These are phyloP conservation scores for Amphipoea oculea DNA, from an alignment of 2,888 invertebrate species.

Conservation along the genomic window DNA sequence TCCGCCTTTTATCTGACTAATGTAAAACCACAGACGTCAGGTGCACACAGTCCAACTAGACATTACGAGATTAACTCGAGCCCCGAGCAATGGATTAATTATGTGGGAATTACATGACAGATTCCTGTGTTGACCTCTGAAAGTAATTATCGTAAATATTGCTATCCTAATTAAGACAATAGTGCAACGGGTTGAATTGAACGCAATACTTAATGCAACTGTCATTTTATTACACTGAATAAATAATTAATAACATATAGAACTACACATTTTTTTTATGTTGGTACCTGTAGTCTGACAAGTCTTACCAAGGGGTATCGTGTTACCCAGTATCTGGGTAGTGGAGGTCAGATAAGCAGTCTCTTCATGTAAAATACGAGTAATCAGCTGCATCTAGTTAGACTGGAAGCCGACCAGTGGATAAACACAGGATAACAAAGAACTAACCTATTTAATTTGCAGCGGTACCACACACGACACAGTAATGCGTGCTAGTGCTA, in stretches of 20 bases:
- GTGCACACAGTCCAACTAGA: constrained; percentile 21
- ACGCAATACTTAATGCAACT: not conserved
- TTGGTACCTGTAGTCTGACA: not conserved
- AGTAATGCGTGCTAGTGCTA: not conserved
- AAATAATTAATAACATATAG: not conserved
- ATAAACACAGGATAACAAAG: not conserved
- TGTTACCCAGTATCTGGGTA: no score
- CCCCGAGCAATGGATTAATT: not conserved
- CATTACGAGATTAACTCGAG: not conserved
- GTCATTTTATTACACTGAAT: not conserved
- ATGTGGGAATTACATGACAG: not conserved
- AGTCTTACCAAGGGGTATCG: not conserved
- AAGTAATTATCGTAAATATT: not conserved
- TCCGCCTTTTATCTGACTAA: not conserved
- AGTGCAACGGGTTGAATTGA: not conserved
- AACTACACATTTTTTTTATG: not conserved
- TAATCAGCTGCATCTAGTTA: not conserved
- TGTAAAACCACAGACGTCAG: constrained; percentile 27
- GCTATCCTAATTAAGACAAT: not conserved
- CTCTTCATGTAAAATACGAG: not conserved
- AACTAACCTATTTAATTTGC: not conserved
- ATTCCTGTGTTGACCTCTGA: not conserved
- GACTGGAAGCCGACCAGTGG: not conserved
- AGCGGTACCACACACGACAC: not conserved
- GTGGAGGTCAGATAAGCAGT: no score